Evolutionary conservation across 2,113 vertebrate genomes (phyloP).

Genomic region (Ascaphus truei): DNA sequence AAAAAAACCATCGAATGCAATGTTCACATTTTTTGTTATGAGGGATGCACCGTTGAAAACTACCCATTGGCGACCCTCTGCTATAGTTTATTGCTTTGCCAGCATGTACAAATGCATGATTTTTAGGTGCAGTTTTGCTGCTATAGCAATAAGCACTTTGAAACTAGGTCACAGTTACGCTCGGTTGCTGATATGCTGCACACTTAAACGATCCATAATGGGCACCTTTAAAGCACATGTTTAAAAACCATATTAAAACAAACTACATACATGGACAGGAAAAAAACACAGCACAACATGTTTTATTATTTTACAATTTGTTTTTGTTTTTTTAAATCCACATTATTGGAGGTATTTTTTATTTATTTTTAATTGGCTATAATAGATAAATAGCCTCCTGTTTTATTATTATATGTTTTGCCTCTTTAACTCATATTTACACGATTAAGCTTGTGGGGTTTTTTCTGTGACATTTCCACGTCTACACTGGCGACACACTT

Average conservation of each 20-base stretch:
- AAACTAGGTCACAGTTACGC: slow-evolving; percentile 32
- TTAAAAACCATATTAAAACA: slow-evolving; percentile 16
- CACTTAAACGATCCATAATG: slow-evolving; percentile 14
- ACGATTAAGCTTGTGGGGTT: no score
- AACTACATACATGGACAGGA: background rate
- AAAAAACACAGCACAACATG: background rate
- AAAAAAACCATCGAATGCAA: slow-evolving; percentile 4
- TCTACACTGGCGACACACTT: no score
- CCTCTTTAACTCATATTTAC: no score
- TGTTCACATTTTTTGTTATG: slow-evolving; percentile 3
- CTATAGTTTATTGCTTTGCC: slow-evolving; percentile 24
- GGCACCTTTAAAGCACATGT: slow-evolving; percentile 2
- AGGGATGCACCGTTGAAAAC: slow-evolving; percentile 15
- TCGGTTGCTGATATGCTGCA: slow-evolving; percentile 23
- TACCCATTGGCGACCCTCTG: slow-evolving; percentile 24
- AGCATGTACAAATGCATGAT: slow-evolving; percentile 21
- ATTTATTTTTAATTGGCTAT: no score
- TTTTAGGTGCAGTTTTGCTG: slow-evolving; percentile 28
- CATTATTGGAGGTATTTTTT: no score
- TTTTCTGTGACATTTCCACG: no score
- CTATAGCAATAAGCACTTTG: slow-evolving; percentile 31
- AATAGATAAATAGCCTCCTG: no score
- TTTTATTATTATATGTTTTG: background rate
- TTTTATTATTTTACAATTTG: background rate
- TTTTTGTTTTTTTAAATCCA: background rate